Evolutionary conservation across 2,797 vertebrate species (phyloP), one percentile per base, ranked within the genome.

Genomic region (Podargus strigoides): DNA sequence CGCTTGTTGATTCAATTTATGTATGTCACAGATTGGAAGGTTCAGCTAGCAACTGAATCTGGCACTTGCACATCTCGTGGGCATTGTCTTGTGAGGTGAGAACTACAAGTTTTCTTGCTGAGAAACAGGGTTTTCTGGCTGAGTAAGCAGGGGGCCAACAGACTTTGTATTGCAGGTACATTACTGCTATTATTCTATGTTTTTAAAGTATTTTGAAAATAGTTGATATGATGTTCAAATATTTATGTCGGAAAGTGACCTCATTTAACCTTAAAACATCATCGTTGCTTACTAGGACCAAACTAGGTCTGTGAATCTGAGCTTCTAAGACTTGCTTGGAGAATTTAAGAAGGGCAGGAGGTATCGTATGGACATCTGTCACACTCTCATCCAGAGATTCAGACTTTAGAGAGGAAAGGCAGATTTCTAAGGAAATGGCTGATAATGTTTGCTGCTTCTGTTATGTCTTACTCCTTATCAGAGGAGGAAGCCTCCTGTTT

Each of bases 381-480:
- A n/a, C 7, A 15, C 24, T 91, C 16, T 52, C 5, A 52, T 63
- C 19, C 36, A 62, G 47, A 85, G 44, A 42, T 63, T 76, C 27
- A 36, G 19, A 44, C 34, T 46, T 10, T 26, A 39, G 46, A 83
- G 28, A 49, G 18, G 62, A 80, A 85, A 68, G 62, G 44, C 28
- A 84, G 58, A 88, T 62, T 81, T 78, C 44, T 64, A 59, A 82
- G 91, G 73, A 95, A 89, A 36, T 47, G 8, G 19, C 39, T 73
- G 60, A 72, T 78, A 22, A 17, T 39, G 32, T 53, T 89, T 85
- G 24, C 37, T 67, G 16, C 28, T 93, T 30, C 60, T 62, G 27
- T 11, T 91, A 28, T 47, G 23, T 69, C 42, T 78, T 21, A 14
- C 11, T 84, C 30, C 60, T 93, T 96, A 92, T 75, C 73, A 77